phyloP scores from a whole-genome alignment of 2,113 vertebrate species.

The Peromyscus californicus region DNA sequence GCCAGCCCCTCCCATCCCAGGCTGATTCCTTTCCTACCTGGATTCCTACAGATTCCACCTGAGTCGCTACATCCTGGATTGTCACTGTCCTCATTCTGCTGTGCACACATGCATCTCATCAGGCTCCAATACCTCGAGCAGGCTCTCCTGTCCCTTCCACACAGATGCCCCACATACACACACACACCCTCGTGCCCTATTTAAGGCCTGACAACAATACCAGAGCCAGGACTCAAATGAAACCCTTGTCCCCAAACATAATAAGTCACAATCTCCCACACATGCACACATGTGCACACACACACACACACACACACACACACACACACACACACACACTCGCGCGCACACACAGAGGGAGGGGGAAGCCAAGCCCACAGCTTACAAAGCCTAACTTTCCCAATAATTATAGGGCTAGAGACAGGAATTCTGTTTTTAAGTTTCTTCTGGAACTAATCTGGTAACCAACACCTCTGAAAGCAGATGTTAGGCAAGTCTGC shows the following conservation, averaged over 20 bases:
- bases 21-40: neutral
- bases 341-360: neutral
- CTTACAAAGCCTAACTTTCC: neutral
- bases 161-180: neutral
- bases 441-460: neutral
- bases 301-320: neutral
- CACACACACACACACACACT: neutral
- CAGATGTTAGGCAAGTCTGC: neutral
- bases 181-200: neutral
- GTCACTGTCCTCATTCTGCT: neutral
- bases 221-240: neutral
- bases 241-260: neutral
- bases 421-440: neutral
- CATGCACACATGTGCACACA: neutral
- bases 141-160: neutral
- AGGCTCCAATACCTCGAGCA: neutral
- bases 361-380: neutral
- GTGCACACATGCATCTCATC: neutral
- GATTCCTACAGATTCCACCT: neutral
- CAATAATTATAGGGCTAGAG: neutral
- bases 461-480: neutral
- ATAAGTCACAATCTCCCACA: neutral
- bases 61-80: neutral
- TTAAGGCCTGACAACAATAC: neutral
- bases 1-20: neutral